Base-by-base conservation (phyloP, 2,888 invertebrate genomes). In the Antheraea yamamai region DNA sequence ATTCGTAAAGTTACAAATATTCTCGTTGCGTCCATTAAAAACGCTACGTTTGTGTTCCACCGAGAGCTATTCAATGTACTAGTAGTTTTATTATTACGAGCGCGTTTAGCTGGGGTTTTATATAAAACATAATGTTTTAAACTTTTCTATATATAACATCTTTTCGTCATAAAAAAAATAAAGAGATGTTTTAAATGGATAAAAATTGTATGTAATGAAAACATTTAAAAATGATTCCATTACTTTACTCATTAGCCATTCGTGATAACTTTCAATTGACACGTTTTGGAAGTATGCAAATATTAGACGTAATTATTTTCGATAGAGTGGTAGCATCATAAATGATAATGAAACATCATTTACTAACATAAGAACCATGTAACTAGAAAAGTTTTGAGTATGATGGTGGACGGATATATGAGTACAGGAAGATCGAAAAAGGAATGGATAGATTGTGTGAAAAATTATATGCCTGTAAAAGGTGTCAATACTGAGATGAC, bases 11-110 rank as follows among this genome's bases (percentile, higher is more conserved):
- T 20, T 39, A 70, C 39, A 39, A 10, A 70, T 70, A 39, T 70
- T 70, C n/a, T 70, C 39, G 70, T 39, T 70, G 70, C 70, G 70
- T 70, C 70, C 39, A 70, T 39, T 70, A 70, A 70, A 66, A 70
- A 70, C 39, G 70, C 39, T 70, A 70, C n/a, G 39, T 26, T 66
- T 66, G 26, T 66, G 30, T 30, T 66, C 16, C 64, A 30, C 64
- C 64, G 30, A 66, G 64, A 26, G 30, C 30, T 66, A 30, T 66
- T 66, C 16, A 66, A 26, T 66, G 16, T 30, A 30, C 64, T 66
- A 14, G 30, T 66, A 30, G 30, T 66, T 66, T 66, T 66, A 30
- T 66, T 66, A 66, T 66, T 66, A 30, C 18, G 30, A 66, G 64
- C 4, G 16, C 64, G 16, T 66, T 66, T 66, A 30, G 64, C 14